Conservation (phyloP, 2,113 vertebrate genomes). For the Leptobrachium leishanense region DNA sequence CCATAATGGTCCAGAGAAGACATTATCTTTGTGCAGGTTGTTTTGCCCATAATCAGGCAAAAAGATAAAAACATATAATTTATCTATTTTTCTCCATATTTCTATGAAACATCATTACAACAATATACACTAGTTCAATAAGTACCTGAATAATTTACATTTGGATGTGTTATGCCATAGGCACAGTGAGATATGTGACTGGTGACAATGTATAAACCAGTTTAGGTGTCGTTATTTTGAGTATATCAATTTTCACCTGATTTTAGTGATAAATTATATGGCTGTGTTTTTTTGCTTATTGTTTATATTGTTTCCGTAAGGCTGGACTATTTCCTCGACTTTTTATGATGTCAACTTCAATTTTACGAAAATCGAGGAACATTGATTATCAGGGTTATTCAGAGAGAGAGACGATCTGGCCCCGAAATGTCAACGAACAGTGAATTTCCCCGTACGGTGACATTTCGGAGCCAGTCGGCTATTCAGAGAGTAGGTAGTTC, state of each 20-base stretch:
- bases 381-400: too few relatives aligned
- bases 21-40: constrained; percentile 26
- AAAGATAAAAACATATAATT: background rate
- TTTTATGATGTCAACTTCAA: too few relatives aligned
- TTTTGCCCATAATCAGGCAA: constrained; percentile 4
- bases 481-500: too few relatives aligned
- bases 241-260: background rate
- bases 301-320: background rate
- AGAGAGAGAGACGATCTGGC: too few relatives aligned
- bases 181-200: background rate
- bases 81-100: background rate
- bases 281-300: background rate
- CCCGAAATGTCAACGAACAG: too few relatives aligned
- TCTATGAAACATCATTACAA: constrained; percentile 28
- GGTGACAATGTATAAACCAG: background rate
- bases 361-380: too few relatives aligned
- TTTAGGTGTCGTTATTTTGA: background rate
- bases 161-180: constrained; percentile 1
- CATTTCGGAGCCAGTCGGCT: too few relatives aligned
- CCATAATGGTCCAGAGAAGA: constrained; percentile 36
- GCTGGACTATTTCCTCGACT: background rate
- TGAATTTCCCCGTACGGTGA: too few relatives aligned
- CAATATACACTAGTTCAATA: constrained; percentile 32
- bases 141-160: constrained; percentile 34
- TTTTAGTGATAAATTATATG: background rate